A percentile compares a stretch with the other conserved stretches of the same genome.
phyloP scores from a whole-genome alignment of 2,888 invertebrate genomes.

The Limulus polyphemus region DNA sequence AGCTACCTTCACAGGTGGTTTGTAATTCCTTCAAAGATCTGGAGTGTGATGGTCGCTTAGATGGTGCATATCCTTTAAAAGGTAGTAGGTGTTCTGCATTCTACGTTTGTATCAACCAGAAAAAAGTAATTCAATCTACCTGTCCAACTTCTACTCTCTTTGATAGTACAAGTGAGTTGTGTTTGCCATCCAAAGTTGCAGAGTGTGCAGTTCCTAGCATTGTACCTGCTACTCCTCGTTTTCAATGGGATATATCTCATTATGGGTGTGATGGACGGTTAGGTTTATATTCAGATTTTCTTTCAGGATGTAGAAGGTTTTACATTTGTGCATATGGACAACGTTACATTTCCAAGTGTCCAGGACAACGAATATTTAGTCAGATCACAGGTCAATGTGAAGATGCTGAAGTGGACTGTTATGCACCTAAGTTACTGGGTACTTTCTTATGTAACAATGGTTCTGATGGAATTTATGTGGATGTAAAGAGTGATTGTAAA shows the following conservation, averaged over 20 bases:
- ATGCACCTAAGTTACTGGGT: constrained; percentile 11
- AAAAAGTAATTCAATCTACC: constrained; percentile 7
- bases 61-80: constrained; percentile 21
- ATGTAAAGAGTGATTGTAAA: constrained; percentile 5
- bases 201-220: constrained; percentile 8
- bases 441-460: constrained; percentile 16
- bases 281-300: constrained; percentile 17
- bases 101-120: constrained; percentile 17
- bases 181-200: constrained; percentile 17
- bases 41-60: constrained; percentile 11
- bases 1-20: constrained; percentile 14
- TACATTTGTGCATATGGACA: constrained; percentile 15
- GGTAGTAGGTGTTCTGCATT: constrained; percentile 22
- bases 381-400: constrained; percentile 7
- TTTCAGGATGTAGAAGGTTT: constrained; percentile 12
- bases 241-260: constrained; percentile 4
- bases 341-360: constrained; percentile 9
- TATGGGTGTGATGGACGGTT: constrained; percentile 17
- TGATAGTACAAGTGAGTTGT: constrained; percentile 17
- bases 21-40: constrained; percentile 14
- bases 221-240: constrained; percentile 1
- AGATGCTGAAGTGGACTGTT: constrained; percentile 2
- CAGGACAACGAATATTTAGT: constrained; percentile 7
- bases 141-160: constrained; percentile 16
- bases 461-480: constrained; percentile 15